Evolutionary conservation across 2,888 invertebrate species (phyloP).

Genomic region (Pocota personata): DNA sequence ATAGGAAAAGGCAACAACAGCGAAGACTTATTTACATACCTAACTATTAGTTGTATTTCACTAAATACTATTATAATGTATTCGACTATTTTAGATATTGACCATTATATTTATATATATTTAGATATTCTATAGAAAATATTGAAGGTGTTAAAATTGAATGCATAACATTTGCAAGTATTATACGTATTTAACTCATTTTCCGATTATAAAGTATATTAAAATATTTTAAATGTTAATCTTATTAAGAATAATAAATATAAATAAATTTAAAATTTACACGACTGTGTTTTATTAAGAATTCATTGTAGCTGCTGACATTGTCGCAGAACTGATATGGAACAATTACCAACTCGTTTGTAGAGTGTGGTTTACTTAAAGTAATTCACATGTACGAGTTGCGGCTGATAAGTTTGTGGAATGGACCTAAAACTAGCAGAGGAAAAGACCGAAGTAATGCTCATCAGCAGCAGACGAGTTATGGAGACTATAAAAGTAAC

Average conservation of each 20-base stretch:
- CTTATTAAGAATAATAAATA: conserved; percentile 52
- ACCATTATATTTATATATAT: conserved; percentile 62
- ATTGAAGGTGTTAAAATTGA: conserved; percentile 56
- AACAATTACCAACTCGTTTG: no score
- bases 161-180: conserved; percentile 61
- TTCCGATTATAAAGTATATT: conserved; percentile 31
- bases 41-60: conserved; percentile 59
- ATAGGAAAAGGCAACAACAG: conserved; percentile 18
- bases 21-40: conserved; percentile 67
- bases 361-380: no score
- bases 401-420: no score
- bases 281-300: background rate
- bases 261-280: conserved; percentile 8
- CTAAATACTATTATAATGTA: conserved; percentile 59
- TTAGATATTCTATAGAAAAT: conserved; percentile 47
- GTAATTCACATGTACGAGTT: no score
- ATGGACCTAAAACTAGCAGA: no score
- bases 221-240: conserved; percentile 60
- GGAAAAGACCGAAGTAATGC: no score
- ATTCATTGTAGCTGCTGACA: no score
- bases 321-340: no score
- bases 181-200: conserved; percentile 58
- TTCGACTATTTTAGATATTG: conserved; percentile 55
- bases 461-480: no score
- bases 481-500: no score